These are phyloP conservation scores for Quiscalus mexicanus DNA, from an alignment of 2,113 vertebrate species.

Conservation along the genomic window DNA sequence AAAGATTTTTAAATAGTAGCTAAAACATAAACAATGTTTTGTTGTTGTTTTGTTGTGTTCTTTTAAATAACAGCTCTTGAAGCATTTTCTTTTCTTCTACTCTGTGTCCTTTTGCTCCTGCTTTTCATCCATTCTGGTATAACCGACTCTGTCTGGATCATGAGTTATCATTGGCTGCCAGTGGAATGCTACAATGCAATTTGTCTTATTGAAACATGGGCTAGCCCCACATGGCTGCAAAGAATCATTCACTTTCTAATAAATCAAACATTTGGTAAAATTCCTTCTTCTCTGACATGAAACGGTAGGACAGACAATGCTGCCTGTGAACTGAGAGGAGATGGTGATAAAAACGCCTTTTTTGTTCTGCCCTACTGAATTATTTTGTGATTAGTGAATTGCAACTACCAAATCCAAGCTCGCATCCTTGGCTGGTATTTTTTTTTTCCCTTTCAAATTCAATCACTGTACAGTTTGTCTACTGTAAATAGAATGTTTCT, in stretches of 20 bases:
- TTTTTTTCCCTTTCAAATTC: conserved; percentile 22
- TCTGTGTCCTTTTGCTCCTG: conserved; percentile 89
- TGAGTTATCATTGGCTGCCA: conserved; percentile 98
- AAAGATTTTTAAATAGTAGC: conserved; percentile 60
- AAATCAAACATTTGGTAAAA: conserved; percentile 90
- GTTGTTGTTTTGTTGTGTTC: not conserved
- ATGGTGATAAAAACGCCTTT: conserved; percentile 72
- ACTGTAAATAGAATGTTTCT: conserved; percentile 59
- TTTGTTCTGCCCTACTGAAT: not conserved
- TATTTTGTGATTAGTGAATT: conserved; percentile 37
- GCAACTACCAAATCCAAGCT: conserved; percentile 20
- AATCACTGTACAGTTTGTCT: conserved; percentile 44
- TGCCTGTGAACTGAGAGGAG: conserved; percentile 76
- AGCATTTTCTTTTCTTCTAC: conserved; percentile 85
- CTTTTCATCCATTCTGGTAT: conserved; percentile 92
- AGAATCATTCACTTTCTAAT: conserved; percentile 92
- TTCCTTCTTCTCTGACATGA: conserved; percentile 77
- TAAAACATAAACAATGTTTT: conserved; percentile 11
- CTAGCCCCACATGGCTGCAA: conserved; percentile 87
- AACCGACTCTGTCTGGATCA: conserved; percentile 94
- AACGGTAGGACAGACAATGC: conserved; percentile 79
- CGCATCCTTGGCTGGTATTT: conserved; percentile 10
- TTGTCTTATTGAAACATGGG: conserved; percentile 93
- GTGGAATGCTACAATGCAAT: conserved; percentile 88
- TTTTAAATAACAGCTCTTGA: conserved; percentile 52